Conservation (phyloP, 1,140 invertebrate genomes). For the Battus philenor region DNA sequence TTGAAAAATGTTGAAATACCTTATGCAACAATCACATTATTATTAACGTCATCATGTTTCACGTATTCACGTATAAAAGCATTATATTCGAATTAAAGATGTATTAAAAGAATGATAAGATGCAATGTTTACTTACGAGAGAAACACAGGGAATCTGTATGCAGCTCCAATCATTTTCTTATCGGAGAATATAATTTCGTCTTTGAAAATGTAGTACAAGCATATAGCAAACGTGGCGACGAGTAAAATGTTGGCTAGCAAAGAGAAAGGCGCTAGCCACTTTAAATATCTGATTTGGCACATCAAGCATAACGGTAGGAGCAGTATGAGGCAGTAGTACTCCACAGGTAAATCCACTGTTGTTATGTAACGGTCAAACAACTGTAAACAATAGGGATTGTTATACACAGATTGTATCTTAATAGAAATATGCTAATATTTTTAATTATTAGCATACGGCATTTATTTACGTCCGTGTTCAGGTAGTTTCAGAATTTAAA, state of each 20-base stretch:
- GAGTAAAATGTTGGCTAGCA: conserved; percentile 82
- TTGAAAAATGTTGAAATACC: too few species aligned
- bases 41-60: background rate
- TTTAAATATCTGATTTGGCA: conserved; percentile 83
- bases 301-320: conserved; percentile 78
- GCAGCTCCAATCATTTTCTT: conserved; percentile 54
- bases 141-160: conserved; percentile 51
- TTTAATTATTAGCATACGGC: too few species aligned
- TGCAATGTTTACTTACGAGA: conserved; percentile 66
- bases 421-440: too few species aligned
- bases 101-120: background rate
- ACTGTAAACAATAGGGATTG: conserved; percentile 54
- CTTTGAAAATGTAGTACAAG: conserved; percentile 83
- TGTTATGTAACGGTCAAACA: conserved; percentile 61
- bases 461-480: too few species aligned
- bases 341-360: conserved; percentile 48
- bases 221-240: conserved; percentile 82
- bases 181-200: conserved; percentile 62
- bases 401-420: too few species aligned
- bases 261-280: conserved; percentile 84
- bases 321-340: conserved; percentile 78
- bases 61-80: conserved; percentile 1
- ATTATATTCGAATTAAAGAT: background rate
- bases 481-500: too few species aligned
- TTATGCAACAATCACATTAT: too few species aligned